phyloP scores from a whole-genome alignment of 2,888 invertebrate genomes.

The Limnephilus lunatus region DNA sequence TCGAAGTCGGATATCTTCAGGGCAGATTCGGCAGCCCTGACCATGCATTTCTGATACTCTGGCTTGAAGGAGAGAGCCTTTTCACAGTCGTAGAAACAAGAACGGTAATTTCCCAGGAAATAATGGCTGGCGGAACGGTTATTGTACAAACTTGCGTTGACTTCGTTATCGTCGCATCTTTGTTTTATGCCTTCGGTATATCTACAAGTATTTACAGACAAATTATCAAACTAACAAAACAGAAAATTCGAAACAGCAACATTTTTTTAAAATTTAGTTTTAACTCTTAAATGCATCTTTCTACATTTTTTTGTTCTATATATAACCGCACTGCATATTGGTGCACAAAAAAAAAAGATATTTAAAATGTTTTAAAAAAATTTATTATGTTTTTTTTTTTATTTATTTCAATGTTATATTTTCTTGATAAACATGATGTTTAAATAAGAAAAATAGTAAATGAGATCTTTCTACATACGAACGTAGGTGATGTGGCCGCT shows the following conservation, averaged over 20 bases:
- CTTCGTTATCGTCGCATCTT: conserved; percentile 82
- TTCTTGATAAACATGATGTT: too few species aligned
- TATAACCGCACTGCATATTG: too few species aligned
- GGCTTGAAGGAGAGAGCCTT: conserved; percentile 86
- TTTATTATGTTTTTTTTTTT: too few species aligned
- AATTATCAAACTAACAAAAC: neutral
- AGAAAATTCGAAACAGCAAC: neutral
- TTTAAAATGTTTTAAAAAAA: too few species aligned
- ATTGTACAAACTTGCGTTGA: conserved; percentile 91
- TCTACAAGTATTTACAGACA: conserved; percentile 70
- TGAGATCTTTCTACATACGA: too few species aligned
- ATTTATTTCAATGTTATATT: too few species aligned
- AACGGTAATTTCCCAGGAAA: conserved; percentile 89
- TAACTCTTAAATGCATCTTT: too few species aligned
- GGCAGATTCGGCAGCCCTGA: conserved; percentile 86
- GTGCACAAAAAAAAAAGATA: too few species aligned
- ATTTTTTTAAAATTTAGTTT: too few species aligned
- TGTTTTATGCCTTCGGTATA: conserved; percentile 94
- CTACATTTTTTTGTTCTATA: too few species aligned
- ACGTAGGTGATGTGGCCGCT: too few species aligned
- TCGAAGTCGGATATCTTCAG: conserved; percentile 82
- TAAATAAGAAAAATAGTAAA: too few species aligned
- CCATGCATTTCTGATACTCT: conserved; percentile 86
- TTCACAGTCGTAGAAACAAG: conserved; percentile 88
- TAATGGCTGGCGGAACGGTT: conserved; percentile 95